phyloP scores from a whole-genome alignment of 1,140 invertebrate species.

The Yoshiicerus persimilis region DNA sequence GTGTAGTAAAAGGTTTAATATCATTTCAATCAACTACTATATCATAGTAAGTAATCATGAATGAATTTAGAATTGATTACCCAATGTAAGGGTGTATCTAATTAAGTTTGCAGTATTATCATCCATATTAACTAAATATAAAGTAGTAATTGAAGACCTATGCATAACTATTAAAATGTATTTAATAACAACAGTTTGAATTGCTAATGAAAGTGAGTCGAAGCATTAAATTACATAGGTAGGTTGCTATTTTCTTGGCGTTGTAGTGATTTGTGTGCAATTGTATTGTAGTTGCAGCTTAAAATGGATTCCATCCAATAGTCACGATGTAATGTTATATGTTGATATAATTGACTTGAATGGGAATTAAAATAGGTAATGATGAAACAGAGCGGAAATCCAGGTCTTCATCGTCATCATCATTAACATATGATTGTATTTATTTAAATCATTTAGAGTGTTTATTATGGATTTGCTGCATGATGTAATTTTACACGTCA shows the following conservation, averaged over 20 bases:
- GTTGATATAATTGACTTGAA: not conserved
- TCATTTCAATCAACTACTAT: not conserved
- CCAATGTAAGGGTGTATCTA: too few relatives aligned
- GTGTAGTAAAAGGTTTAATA: not conserved
- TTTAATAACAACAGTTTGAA: too few relatives aligned
- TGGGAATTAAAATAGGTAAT: not conserved
- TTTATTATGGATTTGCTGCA: not conserved
- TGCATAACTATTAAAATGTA: too few relatives aligned
- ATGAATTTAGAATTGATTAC: not conserved
- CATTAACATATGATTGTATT: not conserved
- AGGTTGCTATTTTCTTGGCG: too few relatives aligned
- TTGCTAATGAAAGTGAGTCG: too few relatives aligned
- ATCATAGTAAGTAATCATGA: not conserved
- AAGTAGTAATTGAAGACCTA: too few relatives aligned
- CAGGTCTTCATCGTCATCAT: not conserved
- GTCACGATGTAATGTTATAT: not conserved
- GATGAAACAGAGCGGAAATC: not conserved
- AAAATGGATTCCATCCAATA: too few relatives aligned
- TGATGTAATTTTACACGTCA: not conserved
- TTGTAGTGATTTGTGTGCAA: too few relatives aligned
- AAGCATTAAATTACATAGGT: too few relatives aligned
- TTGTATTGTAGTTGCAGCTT: too few relatives aligned
- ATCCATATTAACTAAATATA: too few relatives aligned
- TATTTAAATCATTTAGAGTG: constrained; percentile 5
- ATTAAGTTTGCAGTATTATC: not conserved